A percentile compares a stretch with the other conserved stretches of the same genome.
Evolutionary conservation across 2,113 vertebrate species (phyloP).

Genomic region (Psammodynastes pulverulentus): DNA sequence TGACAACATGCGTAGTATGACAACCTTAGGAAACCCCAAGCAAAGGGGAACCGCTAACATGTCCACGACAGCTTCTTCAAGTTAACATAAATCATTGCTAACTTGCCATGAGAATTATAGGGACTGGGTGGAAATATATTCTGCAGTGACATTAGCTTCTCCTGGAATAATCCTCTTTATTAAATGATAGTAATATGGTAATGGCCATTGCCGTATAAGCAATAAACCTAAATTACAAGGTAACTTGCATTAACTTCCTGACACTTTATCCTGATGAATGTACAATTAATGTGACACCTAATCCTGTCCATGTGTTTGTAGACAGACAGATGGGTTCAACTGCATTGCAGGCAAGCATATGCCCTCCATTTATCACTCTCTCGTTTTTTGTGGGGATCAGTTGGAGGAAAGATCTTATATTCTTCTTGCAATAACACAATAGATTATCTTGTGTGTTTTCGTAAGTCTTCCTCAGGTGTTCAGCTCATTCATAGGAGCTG

Average conservation of each 20-base stretch:
- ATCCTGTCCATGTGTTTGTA: conserved; percentile 43
- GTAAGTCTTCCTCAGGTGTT: not conserved
- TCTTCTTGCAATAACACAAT: not conserved
- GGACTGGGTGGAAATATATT: conserved; percentile 41
- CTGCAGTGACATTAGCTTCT: conserved; percentile 51
- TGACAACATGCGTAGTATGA: not conserved
- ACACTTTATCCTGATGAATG: conserved; percentile 65
- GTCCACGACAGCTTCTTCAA: conserved; percentile 1
- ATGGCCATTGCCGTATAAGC: conserved; percentile 41
- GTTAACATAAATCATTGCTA: conserved; percentile 12
- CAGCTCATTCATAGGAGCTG: not conserved
- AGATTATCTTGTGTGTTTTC: not conserved
- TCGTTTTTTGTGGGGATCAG: not conserved
- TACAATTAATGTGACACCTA: conserved; percentile 61
- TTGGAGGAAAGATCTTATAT: not conserved
- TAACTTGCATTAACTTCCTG: conserved; percentile 56
- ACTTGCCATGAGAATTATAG: conserved; percentile 44
- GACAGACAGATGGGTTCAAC: conserved; percentile 54
- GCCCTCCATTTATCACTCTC: conserved; percentile 47
- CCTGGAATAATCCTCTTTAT: conserved; percentile 56
- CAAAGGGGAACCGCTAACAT: not conserved
- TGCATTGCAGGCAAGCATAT: conserved; percentile 10
- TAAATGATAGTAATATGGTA: conserved; percentile 45
- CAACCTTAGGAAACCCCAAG: not conserved
- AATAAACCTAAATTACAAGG: conserved; percentile 63